Evolutionary conservation across 2,113 vertebrate genomes (phyloP).

Genomic region (Tricholaema leucomelas): DNA sequence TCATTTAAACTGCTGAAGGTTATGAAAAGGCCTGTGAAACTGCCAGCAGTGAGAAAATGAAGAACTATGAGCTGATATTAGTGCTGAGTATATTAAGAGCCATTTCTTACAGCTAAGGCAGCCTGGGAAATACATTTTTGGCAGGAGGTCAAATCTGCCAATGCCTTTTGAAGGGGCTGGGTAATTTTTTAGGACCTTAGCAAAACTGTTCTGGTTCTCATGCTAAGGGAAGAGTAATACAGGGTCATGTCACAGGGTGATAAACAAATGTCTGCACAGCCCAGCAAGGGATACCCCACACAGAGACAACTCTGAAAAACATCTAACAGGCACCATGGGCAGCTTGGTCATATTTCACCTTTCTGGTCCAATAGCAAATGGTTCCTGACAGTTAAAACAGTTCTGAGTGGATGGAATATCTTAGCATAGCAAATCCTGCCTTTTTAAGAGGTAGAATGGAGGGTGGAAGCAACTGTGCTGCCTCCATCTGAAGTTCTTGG

Average conservation of each 20-base stretch:
- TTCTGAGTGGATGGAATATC: background rate
- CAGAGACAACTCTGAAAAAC: background rate
- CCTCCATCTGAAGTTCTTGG: background rate
- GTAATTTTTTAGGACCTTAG: background rate
- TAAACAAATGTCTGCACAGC: background rate
- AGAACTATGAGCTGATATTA: background rate
- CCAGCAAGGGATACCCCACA: background rate
- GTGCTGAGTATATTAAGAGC: background rate
- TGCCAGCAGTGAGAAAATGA: background rate
- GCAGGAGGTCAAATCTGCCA: background rate
- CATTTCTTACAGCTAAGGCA: background rate
- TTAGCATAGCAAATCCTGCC: background rate
- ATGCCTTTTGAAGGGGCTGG: constrained; percentile 16
- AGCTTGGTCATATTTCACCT: background rate
- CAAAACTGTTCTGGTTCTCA: background rate
- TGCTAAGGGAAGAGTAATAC: background rate
- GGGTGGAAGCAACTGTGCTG: background rate
- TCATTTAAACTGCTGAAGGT: constrained; percentile 10
- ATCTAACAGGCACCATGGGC: background rate
- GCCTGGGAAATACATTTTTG: background rate
- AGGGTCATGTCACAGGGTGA: background rate
- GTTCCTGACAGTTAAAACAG: background rate
- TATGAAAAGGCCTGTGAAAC: constrained; percentile 30
- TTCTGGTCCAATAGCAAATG: background rate
- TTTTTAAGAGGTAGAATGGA: background rate